These are phyloP conservation scores for Xestia xanthographa DNA, from an alignment of 2,888 invertebrate species.

Conservation along the genomic window DNA sequence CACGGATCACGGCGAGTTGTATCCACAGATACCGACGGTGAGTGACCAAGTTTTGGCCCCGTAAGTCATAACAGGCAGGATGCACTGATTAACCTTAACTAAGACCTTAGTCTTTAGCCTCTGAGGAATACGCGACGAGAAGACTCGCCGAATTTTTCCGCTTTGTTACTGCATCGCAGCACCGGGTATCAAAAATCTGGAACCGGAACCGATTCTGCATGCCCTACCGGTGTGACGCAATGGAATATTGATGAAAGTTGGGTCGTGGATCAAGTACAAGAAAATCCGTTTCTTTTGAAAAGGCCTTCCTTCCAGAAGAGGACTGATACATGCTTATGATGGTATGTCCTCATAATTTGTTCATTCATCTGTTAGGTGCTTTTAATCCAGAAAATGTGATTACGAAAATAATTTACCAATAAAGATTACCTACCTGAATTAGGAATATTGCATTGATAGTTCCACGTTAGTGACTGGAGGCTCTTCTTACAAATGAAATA, in stretches of 20 bases:
- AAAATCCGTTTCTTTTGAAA: too few relatives aligned
- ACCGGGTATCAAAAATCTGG: not conserved
- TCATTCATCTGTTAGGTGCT: not conserved
- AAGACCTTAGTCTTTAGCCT: not conserved
- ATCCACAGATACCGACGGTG: too few relatives aligned
- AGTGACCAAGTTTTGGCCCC: too few relatives aligned
- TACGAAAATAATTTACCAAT: not conserved
- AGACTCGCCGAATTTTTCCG: not conserved
- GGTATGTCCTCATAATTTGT: not conserved
- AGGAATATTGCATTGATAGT: slow-evolving; percentile 76
- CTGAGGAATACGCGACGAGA: not conserved
- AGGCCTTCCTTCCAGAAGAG: not conserved
- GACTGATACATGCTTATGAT: too few relatives aligned
- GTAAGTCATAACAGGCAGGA: too few relatives aligned
- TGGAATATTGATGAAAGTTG: not conserved
- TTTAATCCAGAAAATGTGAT: not conserved
- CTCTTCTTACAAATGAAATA: slow-evolving; percentile 82
- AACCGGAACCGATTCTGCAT: not conserved
- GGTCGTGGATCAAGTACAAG: not conserved
- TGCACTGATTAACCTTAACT: not conserved
- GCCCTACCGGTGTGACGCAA: not conserved
- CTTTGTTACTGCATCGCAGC: not conserved
- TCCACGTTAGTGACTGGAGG: slow-evolving; percentile 76
- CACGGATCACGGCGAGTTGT: too few relatives aligned
- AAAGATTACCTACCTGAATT: slow-evolving; percentile 70